phyloP scores from a whole-genome alignment of 2,888 invertebrate genomes.

The Cataglyphis albicans region DNA sequence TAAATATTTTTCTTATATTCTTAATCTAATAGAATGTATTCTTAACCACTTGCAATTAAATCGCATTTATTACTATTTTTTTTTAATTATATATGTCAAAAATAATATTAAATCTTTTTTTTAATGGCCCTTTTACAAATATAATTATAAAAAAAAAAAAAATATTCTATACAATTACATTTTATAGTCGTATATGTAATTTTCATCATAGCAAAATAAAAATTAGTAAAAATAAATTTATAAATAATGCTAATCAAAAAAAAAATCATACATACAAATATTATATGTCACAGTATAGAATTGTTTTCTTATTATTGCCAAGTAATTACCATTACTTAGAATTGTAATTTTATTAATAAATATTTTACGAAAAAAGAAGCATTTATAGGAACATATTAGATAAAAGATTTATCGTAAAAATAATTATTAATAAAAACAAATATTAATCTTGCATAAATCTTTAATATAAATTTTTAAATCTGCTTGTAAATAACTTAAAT shows the following conservation, averaged over 20 bases:
- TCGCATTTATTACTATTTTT: too few relatives aligned
- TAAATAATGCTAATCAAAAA: not conserved
- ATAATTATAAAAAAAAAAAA: slow-evolving; percentile 3
- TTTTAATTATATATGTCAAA: not conserved
- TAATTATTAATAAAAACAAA: not conserved
- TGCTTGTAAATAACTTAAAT: slow-evolving; percentile 23
- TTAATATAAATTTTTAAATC: slow-evolving; percentile 4
- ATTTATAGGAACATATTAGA: not conserved
- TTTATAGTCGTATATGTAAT: not conserved
- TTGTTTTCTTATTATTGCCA: not conserved
- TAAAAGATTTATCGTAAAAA: not conserved
- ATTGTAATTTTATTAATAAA: not conserved
- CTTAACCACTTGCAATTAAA: not conserved
- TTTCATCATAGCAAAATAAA: not conserved
- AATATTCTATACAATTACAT: not conserved
- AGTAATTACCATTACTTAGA: not conserved
- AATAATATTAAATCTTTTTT: not conserved
- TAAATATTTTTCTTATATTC: too few relatives aligned
- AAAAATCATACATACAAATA: not conserved
- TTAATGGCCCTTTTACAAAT: not conserved
- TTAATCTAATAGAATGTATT: not conserved
- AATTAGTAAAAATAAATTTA: not conserved
- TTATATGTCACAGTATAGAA: not conserved
- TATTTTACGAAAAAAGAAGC: not conserved
- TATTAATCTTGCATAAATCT: not conserved